Base-by-base conservation (phyloP, 2,113 vertebrate genomes). In the Shinisaurus crocodilurus region DNA sequence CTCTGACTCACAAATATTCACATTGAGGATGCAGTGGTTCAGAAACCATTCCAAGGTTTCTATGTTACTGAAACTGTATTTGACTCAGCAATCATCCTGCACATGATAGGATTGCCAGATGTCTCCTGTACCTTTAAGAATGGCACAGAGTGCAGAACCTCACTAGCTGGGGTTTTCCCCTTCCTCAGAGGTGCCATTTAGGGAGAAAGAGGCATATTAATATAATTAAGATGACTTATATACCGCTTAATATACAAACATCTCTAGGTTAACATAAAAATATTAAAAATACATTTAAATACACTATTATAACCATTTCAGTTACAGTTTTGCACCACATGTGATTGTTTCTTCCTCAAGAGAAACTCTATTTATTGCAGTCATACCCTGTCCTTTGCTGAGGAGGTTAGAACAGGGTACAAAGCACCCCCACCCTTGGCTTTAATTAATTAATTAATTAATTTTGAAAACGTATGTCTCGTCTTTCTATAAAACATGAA, bases 21-120 rank as follows among this genome's bases (percentile, higher is more conserved):
- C 43, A 0, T 0, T 10, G 34, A 6, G 0, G 81, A 18, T 5
- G 12, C 57, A 32, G 10, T 25, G n/a, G 40, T 72, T 85, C 45
- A 18, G 79, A 60, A 70, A 89, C 12, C n/a, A 75, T 40, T 40
- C 25, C 7, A 82, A n/a, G 77, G 69, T 94, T 63, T 76, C 63
- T 34, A 16, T 10, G 25, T 37, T 23, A 80, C 85, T 20, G 29
- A 1, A 1, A 48, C 32, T 32, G 27, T 60, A 48, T 48, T 83
- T 83, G 86, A 79, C n/a, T 67, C 57, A 43, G 40, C 29, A 25
- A 25, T 18, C 16, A 12, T 54, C 40, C 67, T 85, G 15, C 16
- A 43, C 43, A 34, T n/a, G 27, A 48, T 45, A 70, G 43, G 65
- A 70, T 20, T 50, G 65, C 40, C 65, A 48, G 65, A 45, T 48